Evolutionary conservation across 2,113 vertebrate genomes (phyloP), one percentile per base, ranked within the genome.

Genomic region (Mystacornis crossleyi): DNA sequence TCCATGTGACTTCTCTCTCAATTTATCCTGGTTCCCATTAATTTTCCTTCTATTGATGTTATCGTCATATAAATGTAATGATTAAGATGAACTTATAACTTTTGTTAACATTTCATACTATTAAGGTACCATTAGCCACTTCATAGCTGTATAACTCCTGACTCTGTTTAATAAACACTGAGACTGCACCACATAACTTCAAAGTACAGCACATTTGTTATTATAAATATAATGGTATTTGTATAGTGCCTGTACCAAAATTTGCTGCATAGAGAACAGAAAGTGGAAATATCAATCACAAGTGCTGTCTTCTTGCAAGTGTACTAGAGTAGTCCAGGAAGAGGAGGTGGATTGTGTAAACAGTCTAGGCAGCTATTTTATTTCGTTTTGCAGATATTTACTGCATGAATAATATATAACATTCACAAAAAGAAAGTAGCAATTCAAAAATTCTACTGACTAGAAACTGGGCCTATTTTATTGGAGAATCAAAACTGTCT

Each of bases 311-410:
- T 62, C 45, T 74, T 86, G 45, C 16, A 74, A 67, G 18, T 4
- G 0, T 53, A 40, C 34, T 26, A n/a, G 51, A 70, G 36, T 33
- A 84, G 73, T 61, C 20, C 40, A 85, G 71, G n/a, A 90, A 89
- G 77, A 81, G 51, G 21, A 89, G 45, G 36, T 64, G 28, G 31
- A 60, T 79, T 95, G 13, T 69, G 50, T 60, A 89, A 89, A 89
- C 36, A 65, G 28, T 24, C 12, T 69, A 48, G 70, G n/a, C 66
- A 91, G 45, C 6, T 64, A 42, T 71, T 84, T 90, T 89, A 78
- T 93, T 92, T 93, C 54, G 80, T 80, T 77, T 75, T 74, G 62
- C 31, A 85, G 62, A n/a, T 86, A 87, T 89, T 87, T 93, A 61
- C 66, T 69, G 18, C 26, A 50, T 93, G 43, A 81, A 79, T 89